Percentiles rank a stretch among this genome's conserved stretches.
Conservation (phyloP, 2,113 vertebrate genomes). For the Mustela nigripes region DNA sequence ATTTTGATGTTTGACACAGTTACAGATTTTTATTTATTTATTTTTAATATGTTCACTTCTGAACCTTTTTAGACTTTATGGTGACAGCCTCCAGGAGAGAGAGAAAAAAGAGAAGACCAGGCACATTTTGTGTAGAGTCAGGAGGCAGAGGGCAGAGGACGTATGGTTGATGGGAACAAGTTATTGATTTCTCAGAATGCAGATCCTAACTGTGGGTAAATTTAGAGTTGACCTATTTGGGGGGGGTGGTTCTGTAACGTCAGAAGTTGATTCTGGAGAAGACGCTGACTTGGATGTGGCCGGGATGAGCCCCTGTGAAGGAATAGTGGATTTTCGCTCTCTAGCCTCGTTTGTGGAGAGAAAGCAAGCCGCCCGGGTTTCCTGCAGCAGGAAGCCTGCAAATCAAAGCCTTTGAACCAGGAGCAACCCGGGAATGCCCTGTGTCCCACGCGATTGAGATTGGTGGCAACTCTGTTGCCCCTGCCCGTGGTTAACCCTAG, state of each 20-base stretch:
- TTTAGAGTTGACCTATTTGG: conserved; percentile 25
- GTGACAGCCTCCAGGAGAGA: conserved; percentile 6
- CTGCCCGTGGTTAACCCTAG: neutral
- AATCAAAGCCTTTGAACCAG: neutral
- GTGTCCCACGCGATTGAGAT: neutral
- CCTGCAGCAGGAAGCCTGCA: neutral
- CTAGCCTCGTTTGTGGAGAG: neutral
- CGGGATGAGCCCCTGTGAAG: neutral
- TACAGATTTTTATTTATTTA: conserved; percentile 69
- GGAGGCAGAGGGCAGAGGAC: neutral
- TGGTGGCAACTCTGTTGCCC: neutral
- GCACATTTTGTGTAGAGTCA: neutral
- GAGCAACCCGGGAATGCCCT: neutral
- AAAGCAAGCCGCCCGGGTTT: neutral
- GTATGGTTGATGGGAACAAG: neutral
- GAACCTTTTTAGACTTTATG: neutral
- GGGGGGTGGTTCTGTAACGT: neutral
- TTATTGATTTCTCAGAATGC: conserved; percentile 5
- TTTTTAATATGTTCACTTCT: conserved; percentile 70
- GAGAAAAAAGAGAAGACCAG: neutral
- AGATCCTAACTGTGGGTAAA: neutral
- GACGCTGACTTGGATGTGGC: neutral
- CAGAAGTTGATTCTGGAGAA: conserved; percentile 34
- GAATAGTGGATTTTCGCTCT: neutral
- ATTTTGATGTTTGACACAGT: conserved; percentile 30